These are phyloP conservation scores for Amphimallon solstitiale DNA, from an alignment of 2,888 invertebrate species.

Conservation along the genomic window DNA sequence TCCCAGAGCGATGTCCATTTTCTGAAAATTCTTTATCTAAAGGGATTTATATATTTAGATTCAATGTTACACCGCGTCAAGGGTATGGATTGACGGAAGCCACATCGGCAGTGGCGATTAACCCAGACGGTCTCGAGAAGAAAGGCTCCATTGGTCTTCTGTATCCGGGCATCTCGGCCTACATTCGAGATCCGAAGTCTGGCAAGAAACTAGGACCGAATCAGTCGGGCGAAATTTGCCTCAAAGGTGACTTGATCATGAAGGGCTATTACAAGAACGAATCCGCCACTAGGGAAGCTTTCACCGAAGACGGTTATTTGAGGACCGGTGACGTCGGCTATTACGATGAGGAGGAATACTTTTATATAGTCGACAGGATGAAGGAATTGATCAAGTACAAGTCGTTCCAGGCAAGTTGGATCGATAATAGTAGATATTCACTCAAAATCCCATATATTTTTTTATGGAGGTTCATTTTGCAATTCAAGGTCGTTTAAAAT, in stretches of 20 bases:
- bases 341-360: constrained; percentile 78
- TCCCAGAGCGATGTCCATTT: too few relatives aligned
- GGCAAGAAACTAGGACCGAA: constrained; percentile 70
- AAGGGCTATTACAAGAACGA: constrained; percentile 76
- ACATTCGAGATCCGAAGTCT: constrained; percentile 72
- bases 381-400: constrained; percentile 94
- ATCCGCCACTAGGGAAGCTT: constrained; percentile 70
- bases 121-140: constrained; percentile 60
- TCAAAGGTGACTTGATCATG: constrained; percentile 74
- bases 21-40: too few relatives aligned
- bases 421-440: not conserved
- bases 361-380: constrained; percentile 84
- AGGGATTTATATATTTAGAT: constrained; percentile 10
- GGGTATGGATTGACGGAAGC: constrained; percentile 83
- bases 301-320: constrained; percentile 81
- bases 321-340: constrained; percentile 86
- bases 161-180: constrained; percentile 70
- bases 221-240: constrained; percentile 81
- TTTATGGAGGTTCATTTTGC: too few relatives aligned
- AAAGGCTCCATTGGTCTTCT: constrained; percentile 73
- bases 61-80: constrained; percentile 59
- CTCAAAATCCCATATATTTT: too few relatives aligned
- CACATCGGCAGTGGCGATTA: constrained; percentile 67
- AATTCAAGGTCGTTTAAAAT: too few relatives aligned
- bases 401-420: constrained; percentile 73